Percentiles rank a stretch among this genome's conserved stretches.
Evolutionary conservation across 2,113 vertebrate species (phyloP).

Genomic region (Diadophis punctatus): DNA sequence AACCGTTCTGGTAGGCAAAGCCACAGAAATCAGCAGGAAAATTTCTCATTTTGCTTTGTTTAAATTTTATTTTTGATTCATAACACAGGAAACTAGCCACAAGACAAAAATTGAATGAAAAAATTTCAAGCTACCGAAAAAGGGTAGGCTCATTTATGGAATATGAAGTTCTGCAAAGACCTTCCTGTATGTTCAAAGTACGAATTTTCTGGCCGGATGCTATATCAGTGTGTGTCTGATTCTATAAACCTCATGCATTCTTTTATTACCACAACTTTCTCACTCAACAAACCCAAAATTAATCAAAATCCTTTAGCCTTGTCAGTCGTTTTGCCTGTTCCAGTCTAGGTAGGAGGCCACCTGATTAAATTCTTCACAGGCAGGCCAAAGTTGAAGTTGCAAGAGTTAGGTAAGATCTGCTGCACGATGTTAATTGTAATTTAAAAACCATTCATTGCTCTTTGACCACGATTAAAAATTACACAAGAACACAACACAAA

Average conservation of each 20-base stretch:
- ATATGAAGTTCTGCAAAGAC: neutral
- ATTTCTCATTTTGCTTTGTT: neutral
- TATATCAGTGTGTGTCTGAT: neutral
- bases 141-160: neutral
- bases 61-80: neutral
- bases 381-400: neutral
- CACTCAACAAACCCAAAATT: neutral
- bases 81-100: neutral
- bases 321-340: neutral
- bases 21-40: neutral
- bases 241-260: neutral
- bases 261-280: neutral
- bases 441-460: neutral
- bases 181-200: neutral
- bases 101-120: neutral
- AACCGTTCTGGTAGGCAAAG: neutral
- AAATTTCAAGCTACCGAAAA: neutral
- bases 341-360: neutral
- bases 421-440: no score
- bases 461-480: neutral
- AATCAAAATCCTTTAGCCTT: neutral
- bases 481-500: neutral
- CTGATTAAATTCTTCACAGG: neutral
- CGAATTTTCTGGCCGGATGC: neutral
- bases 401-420: neutral